Evolutionary conservation across 2,888 invertebrate genomes (phyloP), one percentile per base, ranked within the genome.

Genomic region (Dicyrtomina minuta): DNA sequence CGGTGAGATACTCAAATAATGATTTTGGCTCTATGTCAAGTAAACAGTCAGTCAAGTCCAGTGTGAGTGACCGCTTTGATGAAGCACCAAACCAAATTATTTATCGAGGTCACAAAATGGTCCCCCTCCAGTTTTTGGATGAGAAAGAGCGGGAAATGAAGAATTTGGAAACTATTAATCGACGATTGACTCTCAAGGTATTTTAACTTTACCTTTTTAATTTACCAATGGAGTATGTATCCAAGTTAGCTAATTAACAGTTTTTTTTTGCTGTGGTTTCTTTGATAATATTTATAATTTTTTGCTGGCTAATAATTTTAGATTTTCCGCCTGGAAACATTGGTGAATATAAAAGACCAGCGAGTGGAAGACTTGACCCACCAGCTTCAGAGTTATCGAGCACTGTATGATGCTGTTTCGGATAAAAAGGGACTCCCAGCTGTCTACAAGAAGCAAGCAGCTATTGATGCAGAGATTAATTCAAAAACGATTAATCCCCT

Each of bases 291-390:
- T 26, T 24, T 33, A 24, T 13, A 24, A 53, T 33, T 56, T 15
- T 17, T 46, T 46, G 46, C 51, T 51, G 10, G 8, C 20, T 56
- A 20, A 12, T 22, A 56, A 43, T 60, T 68, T 49, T 77, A 87
- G 86, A 83, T 88, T 3, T 84, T 85, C 22, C 87, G 88, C 79
- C 82, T 89, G 49, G 88, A 89, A 75, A 86, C 81, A 74, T 80
- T 89, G 70, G 74, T 89, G 3, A 84, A 85, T 75, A 80, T 88
- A 1, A 89, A 89, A 81, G 88, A 89, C 59, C 86, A 87, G 79
- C 84, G 88, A 72, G 85, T 80, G 78, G 80, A 26, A 81, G 81
- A 78, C 83, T 83, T 17, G 82, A 83, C 80, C 85, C 86, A 77
- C 86, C 84, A 75, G 59, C 53, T 74, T 17, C 71, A 74, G 22